Evolutionary conservation across 2,888 invertebrate species (phyloP), one percentile per base, ranked within the genome.

Genomic region (Cerastoderma edule): DNA sequence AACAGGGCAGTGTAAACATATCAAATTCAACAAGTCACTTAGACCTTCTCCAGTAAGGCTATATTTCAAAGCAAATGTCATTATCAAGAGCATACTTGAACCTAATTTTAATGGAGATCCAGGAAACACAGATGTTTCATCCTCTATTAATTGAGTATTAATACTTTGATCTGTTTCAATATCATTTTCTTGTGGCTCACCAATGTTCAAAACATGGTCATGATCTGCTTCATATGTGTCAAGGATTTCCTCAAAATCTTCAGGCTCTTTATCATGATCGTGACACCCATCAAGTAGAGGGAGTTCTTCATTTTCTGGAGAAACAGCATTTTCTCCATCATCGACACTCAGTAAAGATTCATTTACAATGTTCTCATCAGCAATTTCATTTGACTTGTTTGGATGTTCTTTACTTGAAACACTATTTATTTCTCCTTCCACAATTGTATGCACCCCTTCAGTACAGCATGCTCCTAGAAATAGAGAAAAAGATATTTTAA

Each of bases 171-270:
- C 10, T 54, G 10, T 22, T 24, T 54, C 54, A 54, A 13, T 44
- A 19, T 44, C 44, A 10, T 44, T 19, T 13, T 44, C 44, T 44
- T 44, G 10, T 19, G 19, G 10, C 19, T 44, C 44, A 13, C 10
- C 19, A 10, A 13, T 10, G 10, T 44, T 19, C 10, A 44, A 13
- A 13, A 44, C 19, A 19, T 44, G 10, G 10, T 44, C 44, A 44
- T 44, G 10, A 13, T 44, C 44, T 19, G 19, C 19, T 44, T 44
- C 44, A 13, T 10, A 13, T 19, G 10, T 10, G 10, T 44, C 44
- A 44, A 44, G 10, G 10, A 44, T 44, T 10, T 44, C 19, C 19
- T 44, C 44, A 44, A 44, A 44, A 44, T 69, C 64, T 80, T 76
- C 30, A 76, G 39, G 24, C 33, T 32, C 32, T 67, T 66, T 0